Evolutionary conservation across 2,888 invertebrate species (phyloP).

Genomic region (Timema cristinae): DNA sequence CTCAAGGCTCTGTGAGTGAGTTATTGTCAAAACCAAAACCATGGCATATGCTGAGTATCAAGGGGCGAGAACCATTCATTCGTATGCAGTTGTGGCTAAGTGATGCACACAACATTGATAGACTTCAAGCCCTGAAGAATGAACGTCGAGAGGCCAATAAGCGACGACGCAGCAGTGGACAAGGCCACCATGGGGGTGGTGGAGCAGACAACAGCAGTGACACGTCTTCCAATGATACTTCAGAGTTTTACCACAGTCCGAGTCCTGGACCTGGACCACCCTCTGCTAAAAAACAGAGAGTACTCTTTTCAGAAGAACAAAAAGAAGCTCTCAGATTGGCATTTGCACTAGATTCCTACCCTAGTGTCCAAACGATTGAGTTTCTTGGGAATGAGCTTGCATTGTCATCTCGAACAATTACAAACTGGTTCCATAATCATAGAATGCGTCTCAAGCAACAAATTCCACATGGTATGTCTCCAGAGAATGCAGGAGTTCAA

Average conservation of each 20-base stretch:
- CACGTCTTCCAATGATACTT: slow-evolving; percentile 83
- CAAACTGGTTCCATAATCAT: slow-evolving; percentile 99
- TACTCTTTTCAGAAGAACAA: slow-evolving; percentile 96
- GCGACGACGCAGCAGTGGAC: slow-evolving; percentile 59
- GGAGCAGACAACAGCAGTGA: slow-evolving; percentile 84
- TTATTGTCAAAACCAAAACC: slow-evolving; percentile 96
- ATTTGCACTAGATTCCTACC: slow-evolving; percentile 95
- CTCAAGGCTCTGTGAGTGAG: slow-evolving; percentile 96
- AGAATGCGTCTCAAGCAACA: slow-evolving; percentile 96
- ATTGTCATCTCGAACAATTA: slow-evolving; percentile 91
- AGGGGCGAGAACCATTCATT: slow-evolving; percentile 94
- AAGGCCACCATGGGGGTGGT: slow-evolving; percentile 58
- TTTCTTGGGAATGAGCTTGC: slow-evolving; percentile 88
- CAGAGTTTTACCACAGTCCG: slow-evolving; percentile 82
- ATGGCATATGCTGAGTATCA: slow-evolving; percentile 98
- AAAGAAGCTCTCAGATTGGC: slow-evolving; percentile 93
- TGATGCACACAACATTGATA: slow-evolving; percentile 91
- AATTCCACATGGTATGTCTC: slow-evolving; percentile 69
- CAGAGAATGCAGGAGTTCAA: slow-evolving; percentile 50
- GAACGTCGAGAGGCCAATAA: slow-evolving; percentile 90
- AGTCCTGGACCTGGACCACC: slow-evolving; percentile 79
- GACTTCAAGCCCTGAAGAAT: slow-evolving; percentile 85
- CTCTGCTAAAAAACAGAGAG: slow-evolving; percentile 91
- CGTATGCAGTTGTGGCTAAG: slow-evolving; percentile 96
- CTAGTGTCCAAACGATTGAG: slow-evolving; percentile 93